Conservation (phyloP, 2,113 vertebrate species). For the Datnioides undecimradiatus region DNA sequence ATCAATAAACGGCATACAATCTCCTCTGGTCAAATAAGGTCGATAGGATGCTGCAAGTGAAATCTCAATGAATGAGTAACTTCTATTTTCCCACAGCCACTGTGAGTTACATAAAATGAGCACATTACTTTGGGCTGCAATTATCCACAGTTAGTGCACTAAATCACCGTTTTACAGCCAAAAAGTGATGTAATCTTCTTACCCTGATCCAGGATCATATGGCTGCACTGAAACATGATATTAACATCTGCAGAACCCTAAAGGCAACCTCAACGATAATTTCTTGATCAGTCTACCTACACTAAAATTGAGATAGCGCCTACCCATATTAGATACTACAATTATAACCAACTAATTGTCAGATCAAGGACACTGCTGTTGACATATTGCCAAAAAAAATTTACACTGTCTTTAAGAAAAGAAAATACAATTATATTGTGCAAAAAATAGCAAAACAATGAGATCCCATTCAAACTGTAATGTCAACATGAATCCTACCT, state of each 20-base stretch:
- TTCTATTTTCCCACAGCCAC: neutral
- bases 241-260: neutral
- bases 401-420: neutral
- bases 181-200: neutral
- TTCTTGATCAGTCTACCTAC: too few relatives aligned
- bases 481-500: constrained; percentile 33
- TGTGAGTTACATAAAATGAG: neutral
- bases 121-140: neutral
- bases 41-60: neutral
- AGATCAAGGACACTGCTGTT: neutral
- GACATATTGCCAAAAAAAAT: too few relatives aligned
- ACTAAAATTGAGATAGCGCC: too few relatives aligned
- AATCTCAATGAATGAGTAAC: neutral
- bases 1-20: neutral
- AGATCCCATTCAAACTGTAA: too few relatives aligned
- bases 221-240: neutral
- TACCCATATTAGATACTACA: neutral
- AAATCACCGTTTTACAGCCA: neutral
- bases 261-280: neutral
- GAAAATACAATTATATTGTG: neutral
- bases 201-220: neutral
- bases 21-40: neutral
- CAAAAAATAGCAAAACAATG: neutral
- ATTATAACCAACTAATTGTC: neutral
- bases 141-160: neutral